Conservation (phyloP, 2,888 invertebrate genomes). For the Epinotia bilunana region DNA sequence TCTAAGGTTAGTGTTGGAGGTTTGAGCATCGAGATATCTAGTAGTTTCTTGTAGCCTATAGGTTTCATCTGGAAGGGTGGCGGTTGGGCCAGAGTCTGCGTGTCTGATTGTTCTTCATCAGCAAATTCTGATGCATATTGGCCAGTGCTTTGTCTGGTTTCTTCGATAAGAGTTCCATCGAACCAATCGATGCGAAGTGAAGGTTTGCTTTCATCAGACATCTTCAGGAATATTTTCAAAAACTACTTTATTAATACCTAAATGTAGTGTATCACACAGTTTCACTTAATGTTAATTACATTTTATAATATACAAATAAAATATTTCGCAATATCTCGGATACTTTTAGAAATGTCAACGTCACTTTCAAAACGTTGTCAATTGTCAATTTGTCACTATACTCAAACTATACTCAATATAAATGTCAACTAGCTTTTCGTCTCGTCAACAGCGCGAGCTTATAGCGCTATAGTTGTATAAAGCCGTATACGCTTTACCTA, state of each 20-base stretch:
- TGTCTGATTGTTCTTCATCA: constrained; percentile 63
- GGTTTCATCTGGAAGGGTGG: constrained; percentile 68
- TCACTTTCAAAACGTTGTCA: background rate
- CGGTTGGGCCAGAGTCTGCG: constrained; percentile 54
- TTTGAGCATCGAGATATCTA: constrained; percentile 70
- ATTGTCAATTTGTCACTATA: background rate
- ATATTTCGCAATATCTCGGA: background rate
- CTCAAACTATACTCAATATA: too few species aligned
- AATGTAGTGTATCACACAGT: background rate
- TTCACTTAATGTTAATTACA: background rate
- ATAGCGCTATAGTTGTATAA: too few species aligned
- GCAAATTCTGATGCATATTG: constrained; percentile 57
- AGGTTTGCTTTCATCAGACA: constrained; percentile 65
- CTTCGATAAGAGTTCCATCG: constrained; percentile 75
- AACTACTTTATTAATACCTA: background rate
- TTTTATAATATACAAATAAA: background rate
- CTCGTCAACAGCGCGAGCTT: too few species aligned
- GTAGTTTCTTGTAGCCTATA: constrained; percentile 76
- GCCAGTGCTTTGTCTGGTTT: constrained; percentile 53
- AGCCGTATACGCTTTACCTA: too few species aligned
- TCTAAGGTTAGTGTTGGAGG: constrained; percentile 72
- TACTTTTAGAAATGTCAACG: constrained; percentile 16
- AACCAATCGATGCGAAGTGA: constrained; percentile 80
- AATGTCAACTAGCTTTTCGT: too few species aligned
- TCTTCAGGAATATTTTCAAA: constrained; percentile 45